Conservation (phyloP, 2,113 vertebrate species). For the Damaliscus lunatus region DNA sequence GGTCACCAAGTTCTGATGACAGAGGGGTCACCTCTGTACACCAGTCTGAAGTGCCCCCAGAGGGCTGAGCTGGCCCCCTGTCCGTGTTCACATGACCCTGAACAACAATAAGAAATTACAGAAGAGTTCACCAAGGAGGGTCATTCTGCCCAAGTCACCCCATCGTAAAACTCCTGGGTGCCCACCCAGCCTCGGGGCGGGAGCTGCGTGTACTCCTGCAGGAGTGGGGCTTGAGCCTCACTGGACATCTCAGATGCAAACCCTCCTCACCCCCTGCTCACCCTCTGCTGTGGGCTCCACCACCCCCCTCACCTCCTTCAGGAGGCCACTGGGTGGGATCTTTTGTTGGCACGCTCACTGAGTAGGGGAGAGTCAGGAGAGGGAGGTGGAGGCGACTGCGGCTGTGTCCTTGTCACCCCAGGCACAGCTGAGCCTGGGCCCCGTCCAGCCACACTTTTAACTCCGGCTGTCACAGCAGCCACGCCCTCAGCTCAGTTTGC, state of each 20-base stretch:
- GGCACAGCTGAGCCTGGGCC: neutral
- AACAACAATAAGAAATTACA: neutral
- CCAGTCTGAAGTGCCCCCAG: neutral
- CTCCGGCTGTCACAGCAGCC: slow-evolving; percentile 9
- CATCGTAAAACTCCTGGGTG: accelerated
- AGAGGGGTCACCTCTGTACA: neutral
- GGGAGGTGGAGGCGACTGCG: neutral
- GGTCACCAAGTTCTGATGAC: neutral
- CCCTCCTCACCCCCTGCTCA: neutral
- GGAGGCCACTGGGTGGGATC: neutral
- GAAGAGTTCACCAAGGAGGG: neutral
- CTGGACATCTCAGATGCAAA: too few relatives aligned
- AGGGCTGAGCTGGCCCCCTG: neutral
- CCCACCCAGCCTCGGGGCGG: neutral
- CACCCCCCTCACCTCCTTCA: neutral
- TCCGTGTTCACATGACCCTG: neutral
- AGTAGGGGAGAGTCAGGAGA: neutral
- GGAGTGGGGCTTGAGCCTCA: accelerated
- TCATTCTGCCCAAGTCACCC: neutral
- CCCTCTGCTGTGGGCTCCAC: neutral
- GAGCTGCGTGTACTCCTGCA: neutral
- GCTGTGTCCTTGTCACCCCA: neutral
- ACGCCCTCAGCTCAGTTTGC: slow-evolving; percentile 1
- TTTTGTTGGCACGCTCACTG: neutral
- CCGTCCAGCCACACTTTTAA: neutral